Base-by-base conservation (phyloP, 2,113 vertebrate genomes). In the Uria aalge region DNA sequence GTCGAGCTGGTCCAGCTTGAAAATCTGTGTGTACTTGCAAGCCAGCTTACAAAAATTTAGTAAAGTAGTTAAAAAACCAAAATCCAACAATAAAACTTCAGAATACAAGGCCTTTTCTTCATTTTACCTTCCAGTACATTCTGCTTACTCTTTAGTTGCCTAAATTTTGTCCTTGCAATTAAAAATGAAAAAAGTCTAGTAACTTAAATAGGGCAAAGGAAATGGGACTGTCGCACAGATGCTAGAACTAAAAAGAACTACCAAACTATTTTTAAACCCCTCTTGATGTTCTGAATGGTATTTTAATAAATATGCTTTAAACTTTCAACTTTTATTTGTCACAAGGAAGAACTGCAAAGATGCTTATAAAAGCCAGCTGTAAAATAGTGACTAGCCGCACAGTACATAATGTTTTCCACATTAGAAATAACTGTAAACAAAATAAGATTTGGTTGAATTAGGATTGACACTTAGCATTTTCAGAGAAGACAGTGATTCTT, bases 21-120 rank as follows among this genome's bases (percentile, higher is more conserved):
- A 99, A 98, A 97, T 99, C 99, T 85, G 98, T 98, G 95, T 98
- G 99, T 48, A 99, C 98, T 98, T 99, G 99, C 75, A 99, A 98
- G 92, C 99, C 99, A 79, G 99, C 97, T 98, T 97, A 97, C 84
- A 94, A 94, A 97, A 75, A 95, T 88, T 91, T 12, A 93, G 93
- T 75, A 78, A 85, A 86, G 94, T 22, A 92, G 74, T 92, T 87
- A 76, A 90, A 84, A 92, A 88, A 27, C 0, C 53, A 86, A 92
- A 87, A n/a, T n/a, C 40, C 43, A 82, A 48, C 64, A 78, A n/a
- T 7, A 74, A 36, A 74, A 47, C n/a, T 75, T 48, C 29, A 82
- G 47, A 67, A 43, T 56, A 94, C 30, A 85, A 83, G 66, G 52
- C 43, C 56, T 56, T 79, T 73, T 68, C 79, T 63, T 79, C 45